Evolutionary conservation across 2,888 invertebrate genomes (phyloP).

Genomic region (Leptinotarsa tumamoca): DNA sequence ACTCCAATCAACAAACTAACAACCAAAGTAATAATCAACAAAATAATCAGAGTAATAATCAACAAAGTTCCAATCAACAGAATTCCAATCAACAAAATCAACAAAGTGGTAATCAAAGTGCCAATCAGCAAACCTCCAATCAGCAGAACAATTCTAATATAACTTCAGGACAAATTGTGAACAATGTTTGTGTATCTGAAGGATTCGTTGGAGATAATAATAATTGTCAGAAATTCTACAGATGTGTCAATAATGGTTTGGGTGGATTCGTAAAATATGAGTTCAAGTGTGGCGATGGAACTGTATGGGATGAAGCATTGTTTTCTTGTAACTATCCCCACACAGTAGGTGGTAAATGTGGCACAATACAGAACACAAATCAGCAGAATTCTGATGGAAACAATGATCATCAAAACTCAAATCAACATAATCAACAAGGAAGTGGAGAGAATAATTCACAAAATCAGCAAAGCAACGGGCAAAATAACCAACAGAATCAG

Average conservation of each 20-base stretch:
- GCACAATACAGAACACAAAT: constrained; percentile 23
- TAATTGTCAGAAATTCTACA: constrained; percentile 82
- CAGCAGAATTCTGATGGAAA: neutral
- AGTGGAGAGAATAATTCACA: constrained; percentile 34
- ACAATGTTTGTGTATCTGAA: constrained; percentile 61
- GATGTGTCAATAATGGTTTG: constrained; percentile 76
- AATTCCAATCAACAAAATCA: constrained; percentile 37
- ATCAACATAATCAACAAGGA: constrained; percentile 23
- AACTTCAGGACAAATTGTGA: constrained; percentile 28
- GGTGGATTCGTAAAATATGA: constrained; percentile 75
- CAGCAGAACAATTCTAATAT: constrained; percentile 4
- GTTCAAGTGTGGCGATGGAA: constrained; percentile 80
- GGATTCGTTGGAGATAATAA: constrained; percentile 79
- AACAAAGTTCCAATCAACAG: constrained; percentile 32
- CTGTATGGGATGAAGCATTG: constrained; percentile 79
- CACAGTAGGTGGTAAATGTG: constrained; percentile 64
- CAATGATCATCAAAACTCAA: constrained; percentile 19
- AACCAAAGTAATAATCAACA: constrained; percentile 27
- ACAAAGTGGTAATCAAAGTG: constrained; percentile 22
- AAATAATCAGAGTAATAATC: constrained; percentile 4
- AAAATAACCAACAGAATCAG: constrained; percentile 35
- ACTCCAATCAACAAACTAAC: constrained; percentile 21
- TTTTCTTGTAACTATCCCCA: constrained; percentile 80
- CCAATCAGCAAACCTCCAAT: constrained; percentile 25
- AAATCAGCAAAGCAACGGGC: constrained; percentile 19